A percentile compares a stretch with the other conserved stretches of the same genome.
Evolutionary conservation across 2,888 invertebrate genomes (phyloP).

Genomic region (Lepidocyrtinus sp.): DNA sequence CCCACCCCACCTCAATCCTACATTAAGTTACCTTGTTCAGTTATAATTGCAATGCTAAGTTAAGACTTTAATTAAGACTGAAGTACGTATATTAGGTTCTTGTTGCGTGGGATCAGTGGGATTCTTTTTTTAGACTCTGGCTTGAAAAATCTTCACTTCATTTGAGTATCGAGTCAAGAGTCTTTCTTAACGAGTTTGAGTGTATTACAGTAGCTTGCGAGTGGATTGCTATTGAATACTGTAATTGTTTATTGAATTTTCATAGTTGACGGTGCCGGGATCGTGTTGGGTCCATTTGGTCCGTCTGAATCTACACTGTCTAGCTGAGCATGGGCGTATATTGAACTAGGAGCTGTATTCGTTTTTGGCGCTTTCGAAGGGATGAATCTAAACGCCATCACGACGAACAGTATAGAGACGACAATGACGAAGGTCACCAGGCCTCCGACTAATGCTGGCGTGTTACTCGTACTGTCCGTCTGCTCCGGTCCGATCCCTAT

Average conservation of each 20-base stretch:
- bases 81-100: no score
- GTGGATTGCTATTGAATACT: constrained; percentile 24
- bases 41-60: no score
- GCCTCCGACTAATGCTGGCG: constrained; percentile 57
- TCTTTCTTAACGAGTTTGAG: no score
- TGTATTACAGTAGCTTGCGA: constrained; percentile 14
- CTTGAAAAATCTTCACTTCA: not conserved
- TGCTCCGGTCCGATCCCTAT: constrained; percentile 61
- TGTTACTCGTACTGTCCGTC: constrained; percentile 58
- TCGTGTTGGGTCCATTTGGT: constrained; percentile 56
- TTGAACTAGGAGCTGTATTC: constrained; percentile 49
- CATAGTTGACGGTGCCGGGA: no score
- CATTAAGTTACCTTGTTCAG: no score
- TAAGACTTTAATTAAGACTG: no score
- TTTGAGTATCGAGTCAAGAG: not conserved
- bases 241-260: no score
- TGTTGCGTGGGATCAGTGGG: no score
- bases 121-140: no score
- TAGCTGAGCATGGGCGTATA: constrained; percentile 57
- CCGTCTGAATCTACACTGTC: constrained; percentile 61
- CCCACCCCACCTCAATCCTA: no score
- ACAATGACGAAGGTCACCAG: constrained; percentile 61
- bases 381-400: constrained; percentile 61
- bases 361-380: constrained; percentile 63
- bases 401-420: constrained; percentile 61